Evolutionary conservation across 2,797 vertebrate genomes (phyloP), one percentile per base, ranked within the genome.

Genomic region (Notoglanidium macrostoma): DNA sequence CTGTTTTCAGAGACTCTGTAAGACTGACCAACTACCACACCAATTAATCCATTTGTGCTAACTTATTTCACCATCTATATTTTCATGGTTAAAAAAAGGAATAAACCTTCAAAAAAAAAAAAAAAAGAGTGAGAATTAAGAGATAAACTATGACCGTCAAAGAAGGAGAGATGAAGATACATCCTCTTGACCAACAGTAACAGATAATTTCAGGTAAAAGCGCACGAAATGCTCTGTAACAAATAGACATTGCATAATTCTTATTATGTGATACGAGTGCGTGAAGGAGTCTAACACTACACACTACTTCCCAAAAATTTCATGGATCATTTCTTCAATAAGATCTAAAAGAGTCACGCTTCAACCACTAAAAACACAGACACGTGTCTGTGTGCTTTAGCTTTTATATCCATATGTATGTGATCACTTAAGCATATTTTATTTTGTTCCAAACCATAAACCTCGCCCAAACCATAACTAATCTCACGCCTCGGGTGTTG

Each of bases 1-100:
- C n/a, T 29, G 57, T 63, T 85, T 87, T 90, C 85, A 87, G 46
- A 83, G 68, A 46, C 68, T 85, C 61, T 86, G 46, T n/a, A 68
- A 32, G 44, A 81, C 77, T 46, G 83, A 59, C 76, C 68, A 79
- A 83, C 76, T 78, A 19, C 65, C 35, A 44, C 72, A 87, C 40
- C 57, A 23, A 44, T 70, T 46, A 73, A 78, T 67, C 85, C 81
- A 81, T 70, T 79, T 81, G 32, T 63, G 54, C 72, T 67, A 78
- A 54, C 72, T 70, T 72, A 83, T 78, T 85, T 83, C 74, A 78
- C 65, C 46, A 81, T 68, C n/a, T n/a, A 29, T 83, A 54, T 77
- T 72, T 85, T 40, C 63, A 73, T 59, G 67, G 55, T 54, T 54
- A 29, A 12, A 84, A 82, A 40, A 40, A 40, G 40, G 68, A 85